A percentile compares a stretch with the other conserved stretches of the same genome.
These are phyloP conservation scores for Papilio machaon DNA, from an alignment of 1,140 invertebrate species.

Conservation along the genomic window DNA sequence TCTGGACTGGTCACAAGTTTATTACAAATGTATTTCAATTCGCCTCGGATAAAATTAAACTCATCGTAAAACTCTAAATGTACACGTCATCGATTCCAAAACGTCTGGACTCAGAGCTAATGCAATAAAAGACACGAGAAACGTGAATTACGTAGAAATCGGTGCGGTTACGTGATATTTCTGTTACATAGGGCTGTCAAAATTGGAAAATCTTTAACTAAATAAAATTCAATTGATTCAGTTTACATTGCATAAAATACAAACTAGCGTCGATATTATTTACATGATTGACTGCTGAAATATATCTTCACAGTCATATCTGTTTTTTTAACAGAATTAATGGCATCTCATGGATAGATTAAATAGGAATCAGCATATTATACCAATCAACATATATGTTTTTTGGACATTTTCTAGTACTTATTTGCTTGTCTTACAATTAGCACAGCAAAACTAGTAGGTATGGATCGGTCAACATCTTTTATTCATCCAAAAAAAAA, in stretches of 20 bases:
- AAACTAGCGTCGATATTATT: too few species aligned
- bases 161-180: slow-evolving; percentile 40
- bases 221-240: too few species aligned
- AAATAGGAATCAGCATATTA: too few species aligned
- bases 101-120: slow-evolving; percentile 46
- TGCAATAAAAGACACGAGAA: slow-evolving; percentile 47
- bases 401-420: too few species aligned
- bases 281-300: too few species aligned
- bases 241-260: too few species aligned
- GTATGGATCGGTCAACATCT: too few species aligned
- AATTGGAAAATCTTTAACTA: background rate
- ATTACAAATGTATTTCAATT: slow-evolving; percentile 32
- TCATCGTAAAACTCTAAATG: slow-evolving; percentile 27
- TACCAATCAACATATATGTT: too few species aligned
- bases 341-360: too few species aligned
- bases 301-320: background rate
- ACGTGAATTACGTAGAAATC: slow-evolving; percentile 43
- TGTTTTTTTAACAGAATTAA: background rate
- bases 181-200: slow-evolving; percentile 28
- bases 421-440: too few species aligned
- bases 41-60: slow-evolving; percentile 39
- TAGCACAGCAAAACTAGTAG: too few species aligned
- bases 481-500: too few species aligned
- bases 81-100: slow-evolving; percentile 47
- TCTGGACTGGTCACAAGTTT: background rate